Base-by-base conservation (phyloP, 2,113 vertebrate genomes). In the Saguinus midas region DNA sequence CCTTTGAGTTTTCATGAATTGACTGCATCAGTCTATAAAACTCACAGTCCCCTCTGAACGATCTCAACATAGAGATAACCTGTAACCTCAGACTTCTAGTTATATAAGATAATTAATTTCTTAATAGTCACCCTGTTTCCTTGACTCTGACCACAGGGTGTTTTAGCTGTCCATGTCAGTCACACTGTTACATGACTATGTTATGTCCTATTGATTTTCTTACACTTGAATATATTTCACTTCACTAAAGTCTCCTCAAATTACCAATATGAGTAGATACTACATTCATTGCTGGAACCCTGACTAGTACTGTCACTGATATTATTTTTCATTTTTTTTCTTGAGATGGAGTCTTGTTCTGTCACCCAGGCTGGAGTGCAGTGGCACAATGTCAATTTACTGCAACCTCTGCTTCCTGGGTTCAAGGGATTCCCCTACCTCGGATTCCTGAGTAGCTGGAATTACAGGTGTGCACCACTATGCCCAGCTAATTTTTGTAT, bases 151-250 rank as follows among this genome's bases (percentile, higher is more conserved):
- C 25, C 55, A 72, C 61, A 25, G 32, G 3, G 16, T 78, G 20
- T 70, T 11, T 91, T 14, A 89, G 50, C 68, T 58, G 10, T 27
- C 40, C 50, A 16, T 45, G 8, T 88, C 6, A 9, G 43, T 40
- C 6, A 12, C 16, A 1, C 5, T 17, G 4, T 0, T 10, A 1
- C 58, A 37, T 14, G 25, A 16, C 40, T 27, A 20, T 32, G 40
- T 50, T 72, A 25, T 55, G 9, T 61, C 27, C 4, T 70, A 20
- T 76, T 57, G 13, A 2, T 83, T 70, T 82, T 48, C 25, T 68
- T 87, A 27, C 6, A 48, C 18, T 37, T 20, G 9, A 48, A 25
- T 14, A 5, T 64, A 23, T 14, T 70, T 84, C 58, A 35, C 40
- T 88, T 87, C 90, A 58, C 10, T 76, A 81, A 68, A 11, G 2